Evolutionary conservation across 2,113 vertebrate genomes (phyloP).

Genomic region (Chionomys nivalis): DNA sequence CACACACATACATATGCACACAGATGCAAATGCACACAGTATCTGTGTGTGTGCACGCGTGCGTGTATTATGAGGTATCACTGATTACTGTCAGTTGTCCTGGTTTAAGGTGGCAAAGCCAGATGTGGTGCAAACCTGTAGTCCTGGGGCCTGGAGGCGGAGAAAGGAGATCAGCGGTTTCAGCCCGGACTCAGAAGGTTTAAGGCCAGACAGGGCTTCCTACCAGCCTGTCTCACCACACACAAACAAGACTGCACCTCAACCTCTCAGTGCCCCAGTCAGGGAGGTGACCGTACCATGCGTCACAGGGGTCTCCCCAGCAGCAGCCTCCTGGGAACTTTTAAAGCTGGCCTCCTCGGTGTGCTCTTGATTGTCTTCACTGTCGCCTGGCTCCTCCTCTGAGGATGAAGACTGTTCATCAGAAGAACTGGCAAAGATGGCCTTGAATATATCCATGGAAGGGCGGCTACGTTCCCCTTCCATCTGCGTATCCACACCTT

Average conservation of each 20-base stretch:
- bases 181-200: neutral
- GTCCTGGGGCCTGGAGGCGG: neutral
- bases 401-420: conserved; percentile 94
- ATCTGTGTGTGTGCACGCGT: neutral
- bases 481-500: conserved; percentile 77
- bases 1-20: neutral
- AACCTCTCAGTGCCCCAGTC: neutral
- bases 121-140: neutral
- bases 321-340: conserved; percentile 20
- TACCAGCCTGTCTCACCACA: neutral
- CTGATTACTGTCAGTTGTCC: neutral
- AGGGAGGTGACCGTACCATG: conserved; percentile 68
- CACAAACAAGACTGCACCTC: neutral
- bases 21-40: neutral
- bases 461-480: conserved; percentile 89
- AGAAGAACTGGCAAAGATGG: conserved; percentile 95
- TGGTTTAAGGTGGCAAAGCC: neutral
- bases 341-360: neutral
- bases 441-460: conserved; percentile 97
- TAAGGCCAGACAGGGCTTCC: neutral
- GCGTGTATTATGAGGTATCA: neutral
- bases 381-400: conserved; percentile 88
- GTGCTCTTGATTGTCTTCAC: conserved; percentile 81
- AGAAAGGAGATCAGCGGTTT: neutral
- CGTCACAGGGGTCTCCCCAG: neutral